These are phyloP conservation scores for Dyspetes luteomarginatus DNA, from an alignment of 2,888 invertebrate species.

Conservation along the genomic window DNA sequence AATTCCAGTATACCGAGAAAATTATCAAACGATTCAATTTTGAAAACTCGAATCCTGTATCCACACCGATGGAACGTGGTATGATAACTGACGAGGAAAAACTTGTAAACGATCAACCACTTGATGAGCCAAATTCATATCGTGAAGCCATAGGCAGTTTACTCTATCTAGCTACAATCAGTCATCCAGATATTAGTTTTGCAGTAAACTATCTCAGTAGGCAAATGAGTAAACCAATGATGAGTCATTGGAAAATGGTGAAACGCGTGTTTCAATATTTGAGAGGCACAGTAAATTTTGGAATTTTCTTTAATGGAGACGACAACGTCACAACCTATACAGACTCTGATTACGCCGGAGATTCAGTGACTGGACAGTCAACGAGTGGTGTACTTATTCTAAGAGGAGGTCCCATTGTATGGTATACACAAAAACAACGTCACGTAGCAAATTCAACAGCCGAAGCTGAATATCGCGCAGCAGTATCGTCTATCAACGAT, in stretches of 20 bases:
- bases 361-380: constrained; percentile 63
- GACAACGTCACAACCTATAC: constrained; percentile 58
- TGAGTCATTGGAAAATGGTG: constrained; percentile 66
- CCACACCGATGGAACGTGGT: constrained; percentile 72
- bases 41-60: constrained; percentile 53
- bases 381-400: constrained; percentile 71
- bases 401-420: constrained; percentile 72
- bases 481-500: constrained; percentile 72
- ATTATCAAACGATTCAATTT: constrained; percentile 62
- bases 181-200: constrained; percentile 73
- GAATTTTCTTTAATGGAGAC: constrained; percentile 70
- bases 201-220: constrained; percentile 71
- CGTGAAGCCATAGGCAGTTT: constrained; percentile 69
- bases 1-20: constrained; percentile 69
- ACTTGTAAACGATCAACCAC: constrained; percentile 58
- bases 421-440: constrained; percentile 69
- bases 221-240: constrained; percentile 63
- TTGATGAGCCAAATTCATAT: constrained; percentile 57
- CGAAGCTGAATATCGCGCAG: constrained; percentile 76
- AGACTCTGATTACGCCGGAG: constrained; percentile 69
- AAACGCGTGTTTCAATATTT: constrained; percentile 66
- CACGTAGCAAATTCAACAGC: constrained; percentile 70
- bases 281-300: constrained; percentile 63
- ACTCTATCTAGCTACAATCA: constrained; percentile 68
- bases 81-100: constrained; percentile 68